phyloP scores from a whole-genome alignment of 2,888 invertebrate species.

The Drosophila kambysellisi region DNA sequence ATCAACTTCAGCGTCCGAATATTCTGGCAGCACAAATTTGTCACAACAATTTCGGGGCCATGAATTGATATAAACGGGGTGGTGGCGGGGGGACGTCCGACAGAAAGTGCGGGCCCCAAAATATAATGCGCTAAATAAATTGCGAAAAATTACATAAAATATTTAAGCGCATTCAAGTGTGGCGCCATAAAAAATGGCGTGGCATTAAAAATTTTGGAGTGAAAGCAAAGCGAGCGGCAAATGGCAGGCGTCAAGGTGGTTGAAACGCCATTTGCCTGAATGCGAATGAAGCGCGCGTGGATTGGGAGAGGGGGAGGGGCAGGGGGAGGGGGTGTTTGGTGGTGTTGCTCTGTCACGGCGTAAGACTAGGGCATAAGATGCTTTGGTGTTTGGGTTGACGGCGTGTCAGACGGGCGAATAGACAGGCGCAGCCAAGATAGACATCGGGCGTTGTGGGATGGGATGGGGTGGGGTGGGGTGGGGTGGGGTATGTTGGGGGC shows the following conservation, averaged over 20 bases:
- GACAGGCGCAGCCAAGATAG: slow-evolving; percentile 46
- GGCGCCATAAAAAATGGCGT: slow-evolving; percentile 76
- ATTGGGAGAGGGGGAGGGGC: not conserved
- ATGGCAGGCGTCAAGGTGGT: slow-evolving; percentile 64
- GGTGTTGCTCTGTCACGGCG: not conserved
- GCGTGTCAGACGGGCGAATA: slow-evolving; percentile 65
- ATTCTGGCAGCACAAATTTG: slow-evolving; percentile 54
- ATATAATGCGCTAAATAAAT: slow-evolving; percentile 80
- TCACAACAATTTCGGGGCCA: slow-evolving; percentile 48
- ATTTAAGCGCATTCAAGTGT: slow-evolving; percentile 81
- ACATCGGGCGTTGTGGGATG: not conserved
- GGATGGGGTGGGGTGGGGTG: not conserved
- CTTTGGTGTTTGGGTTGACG: slow-evolving; percentile 49
- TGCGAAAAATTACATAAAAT: slow-evolving; percentile 82
- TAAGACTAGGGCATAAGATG: slow-evolving; percentile 15
- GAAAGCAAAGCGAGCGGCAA: slow-evolving; percentile 78
- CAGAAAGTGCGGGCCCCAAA: slow-evolving; percentile 30
- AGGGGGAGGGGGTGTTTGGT: too few relatives aligned
- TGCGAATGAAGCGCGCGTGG: not conserved
- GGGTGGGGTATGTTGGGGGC: slow-evolving; percentile 8
- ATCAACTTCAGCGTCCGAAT: slow-evolving; percentile 4
- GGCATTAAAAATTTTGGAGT: slow-evolving; percentile 76
- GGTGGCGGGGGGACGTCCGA: slow-evolving; percentile 3
- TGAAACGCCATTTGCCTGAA: slow-evolving; percentile 52
- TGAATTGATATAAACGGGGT: slow-evolving; percentile 75